Evolutionary conservation across 2,888 invertebrate species (phyloP).

Genomic region (Fissipunctia ypsillon): DNA sequence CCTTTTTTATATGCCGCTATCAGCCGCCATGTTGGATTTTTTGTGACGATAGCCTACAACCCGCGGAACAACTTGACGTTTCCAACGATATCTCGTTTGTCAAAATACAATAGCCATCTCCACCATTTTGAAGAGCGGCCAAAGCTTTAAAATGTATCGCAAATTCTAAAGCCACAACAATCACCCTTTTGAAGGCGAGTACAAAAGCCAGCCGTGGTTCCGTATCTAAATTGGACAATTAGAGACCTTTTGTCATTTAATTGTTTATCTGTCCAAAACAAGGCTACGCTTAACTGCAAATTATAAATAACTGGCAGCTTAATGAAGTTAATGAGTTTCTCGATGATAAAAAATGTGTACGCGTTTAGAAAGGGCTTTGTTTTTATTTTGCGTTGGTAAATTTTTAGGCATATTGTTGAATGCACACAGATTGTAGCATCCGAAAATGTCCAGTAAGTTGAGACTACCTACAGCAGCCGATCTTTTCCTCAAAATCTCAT

Average conservation of each 20-base stretch:
- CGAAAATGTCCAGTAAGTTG: background rate
- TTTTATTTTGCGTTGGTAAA: background rate
- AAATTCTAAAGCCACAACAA: slow-evolving; percentile 66
- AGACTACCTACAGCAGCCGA: background rate
- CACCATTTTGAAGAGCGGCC: slow-evolving; percentile 26
- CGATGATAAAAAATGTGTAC: slow-evolving; percentile 53
- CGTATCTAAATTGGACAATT: slow-evolving; percentile 80
- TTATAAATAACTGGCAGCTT: slow-evolving; percentile 74
- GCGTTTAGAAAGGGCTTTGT: background rate
- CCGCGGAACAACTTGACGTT: too few species aligned
- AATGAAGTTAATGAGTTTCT: slow-evolving; percentile 71
- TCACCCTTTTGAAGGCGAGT: slow-evolving; percentile 60
- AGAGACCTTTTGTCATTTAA: slow-evolving; percentile 78
- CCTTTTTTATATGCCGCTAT: too few species aligned
- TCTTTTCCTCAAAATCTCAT: too few species aligned
- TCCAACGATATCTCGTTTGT: too few species aligned
- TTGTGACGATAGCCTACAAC: too few species aligned
- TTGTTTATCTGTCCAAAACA: slow-evolving; percentile 78
- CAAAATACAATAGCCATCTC: slow-evolving; percentile 38
- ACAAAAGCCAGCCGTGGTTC: slow-evolving; percentile 72
- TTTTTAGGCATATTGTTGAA: slow-evolving; percentile 9
- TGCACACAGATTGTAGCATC: background rate
- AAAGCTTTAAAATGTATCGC: slow-evolving; percentile 62
- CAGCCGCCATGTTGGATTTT: too few species aligned
- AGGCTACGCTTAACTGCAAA: slow-evolving; percentile 67